Conservation (phyloP, 2,888 invertebrate species). For the Rhorus exstirpatorius region DNA sequence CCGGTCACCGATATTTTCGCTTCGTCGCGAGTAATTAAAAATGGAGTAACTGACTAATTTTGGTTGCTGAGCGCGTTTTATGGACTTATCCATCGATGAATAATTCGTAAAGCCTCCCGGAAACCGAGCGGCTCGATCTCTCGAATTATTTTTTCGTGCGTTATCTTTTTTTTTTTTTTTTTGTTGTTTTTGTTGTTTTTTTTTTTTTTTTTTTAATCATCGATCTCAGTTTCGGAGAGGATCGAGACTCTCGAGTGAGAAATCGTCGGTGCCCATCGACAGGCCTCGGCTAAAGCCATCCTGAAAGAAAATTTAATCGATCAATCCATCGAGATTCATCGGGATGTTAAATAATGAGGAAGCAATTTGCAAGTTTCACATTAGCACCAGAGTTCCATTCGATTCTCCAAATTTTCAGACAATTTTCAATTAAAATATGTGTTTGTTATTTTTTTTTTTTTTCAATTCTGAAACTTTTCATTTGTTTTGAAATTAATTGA, state of each 20-base stretch:
- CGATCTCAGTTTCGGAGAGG: slow-evolving; percentile 91
- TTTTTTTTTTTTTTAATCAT: slow-evolving; percentile 8
- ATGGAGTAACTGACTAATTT: slow-evolving; percentile 84
- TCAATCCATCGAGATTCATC: slow-evolving; percentile 32
- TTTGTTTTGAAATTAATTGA: too few relatives aligned
- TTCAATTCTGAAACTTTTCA: too few relatives aligned
- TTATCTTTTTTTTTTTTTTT: slow-evolving; percentile 40
- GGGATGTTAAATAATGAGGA: too few relatives aligned
- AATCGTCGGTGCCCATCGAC: slow-evolving; percentile 96
- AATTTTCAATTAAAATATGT: too few relatives aligned
- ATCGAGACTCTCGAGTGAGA: slow-evolving; percentile 97
- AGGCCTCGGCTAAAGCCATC: slow-evolving; percentile 96
- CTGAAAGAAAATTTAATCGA: slow-evolving; percentile 86
- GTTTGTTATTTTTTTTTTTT: too few relatives aligned
- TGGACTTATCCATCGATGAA: slow-evolving; percentile 73
- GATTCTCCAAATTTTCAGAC: too few relatives aligned
- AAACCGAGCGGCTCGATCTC: slow-evolving; percentile 58
- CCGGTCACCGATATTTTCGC: slow-evolving; percentile 14
- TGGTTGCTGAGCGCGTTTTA: slow-evolving; percentile 77
- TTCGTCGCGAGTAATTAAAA: slow-evolving; percentile 46
- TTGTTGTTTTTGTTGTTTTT: slow-evolving; percentile 40
- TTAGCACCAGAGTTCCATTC: too few relatives aligned
- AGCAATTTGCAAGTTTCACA: too few relatives aligned
- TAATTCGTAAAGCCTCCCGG: slow-evolving; percentile 59
- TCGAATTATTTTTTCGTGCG: slow-evolving; percentile 30